Conservation (phyloP, 2,888 invertebrate genomes). For the Helleia helle region DNA sequence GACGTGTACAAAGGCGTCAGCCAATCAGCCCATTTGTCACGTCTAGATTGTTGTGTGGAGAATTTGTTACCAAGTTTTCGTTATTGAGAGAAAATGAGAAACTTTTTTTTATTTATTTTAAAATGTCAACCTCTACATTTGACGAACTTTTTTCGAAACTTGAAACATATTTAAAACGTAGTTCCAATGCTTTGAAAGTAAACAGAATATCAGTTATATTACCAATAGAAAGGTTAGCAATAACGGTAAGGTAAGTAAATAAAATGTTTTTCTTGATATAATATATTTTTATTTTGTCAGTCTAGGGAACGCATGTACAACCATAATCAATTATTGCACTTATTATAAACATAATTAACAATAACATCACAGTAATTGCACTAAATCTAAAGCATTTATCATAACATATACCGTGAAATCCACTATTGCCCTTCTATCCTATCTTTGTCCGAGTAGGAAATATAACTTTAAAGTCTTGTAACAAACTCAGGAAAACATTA, state of each 20-base stretch:
- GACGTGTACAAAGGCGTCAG: not conserved
- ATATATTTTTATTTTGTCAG: not conserved
- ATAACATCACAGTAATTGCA: not conserved
- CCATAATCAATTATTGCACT: not conserved
- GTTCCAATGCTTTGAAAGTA: not conserved
- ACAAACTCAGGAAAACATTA: not conserved
- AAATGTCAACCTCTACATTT: constrained; percentile 7
- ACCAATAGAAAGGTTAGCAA: not conserved
- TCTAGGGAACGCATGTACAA: not conserved
- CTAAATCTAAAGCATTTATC: not conserved
- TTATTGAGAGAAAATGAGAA: constrained; percentile 2
- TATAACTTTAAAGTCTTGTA: not conserved
- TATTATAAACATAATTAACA: not conserved
- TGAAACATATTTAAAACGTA: constrained; percentile 6
- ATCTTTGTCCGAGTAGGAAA: not conserved
- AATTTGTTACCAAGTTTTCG: constrained; percentile 6
- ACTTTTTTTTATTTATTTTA: constrained; percentile 4
- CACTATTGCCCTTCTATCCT: not conserved
- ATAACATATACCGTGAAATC: not conserved
- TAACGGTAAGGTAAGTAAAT: not conserved
- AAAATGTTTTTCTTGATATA: constrained; percentile 1
- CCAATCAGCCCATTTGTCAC: constrained; percentile 5
- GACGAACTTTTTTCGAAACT: constrained; percentile 5
- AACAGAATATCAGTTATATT: not conserved
- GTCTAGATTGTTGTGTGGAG: constrained; percentile 5